Base-by-base conservation (phyloP, 92 coral and sea anemone genomes). In the Palythoa heliodiscus region DNA sequence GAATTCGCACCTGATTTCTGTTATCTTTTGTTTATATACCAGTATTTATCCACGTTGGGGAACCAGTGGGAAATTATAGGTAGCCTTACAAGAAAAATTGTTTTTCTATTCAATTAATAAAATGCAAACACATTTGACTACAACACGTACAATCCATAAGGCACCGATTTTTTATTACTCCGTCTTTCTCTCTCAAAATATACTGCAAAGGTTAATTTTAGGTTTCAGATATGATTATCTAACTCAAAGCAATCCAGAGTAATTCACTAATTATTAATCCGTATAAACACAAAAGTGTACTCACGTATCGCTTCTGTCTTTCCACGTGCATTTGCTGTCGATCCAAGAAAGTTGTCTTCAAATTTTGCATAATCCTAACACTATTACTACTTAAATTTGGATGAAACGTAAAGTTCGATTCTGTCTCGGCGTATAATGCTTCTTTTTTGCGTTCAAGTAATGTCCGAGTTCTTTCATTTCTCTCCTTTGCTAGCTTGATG, bases 301-400 rank as follows among this genome's bases (percentile, higher is more conserved):
- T 93, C 78, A 97, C 99, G 80, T 88, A 92, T 69, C 92, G 92
- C 48, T 88, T 92, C 63, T 97, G 99, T 75, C 87, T 95, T 54
- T 95, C 94, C 54, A 97, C 95, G 83, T 97, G 99, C 87, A 91
- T 75, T 70, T 93, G 95, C 75, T 97, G 99, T 22, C 99, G 95
- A 83, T 97, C 99, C 80, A 97, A 88, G 87, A 97, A 97, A 2
- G 95, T 91, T 15, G 98, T 94, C 89, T 97, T 97, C 58, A 97
- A 74, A 63, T 92, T 92, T 64, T 97, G 99, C 76, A 92, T 91
- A 50, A 97, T 95, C 82, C 92, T 94, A 19, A 89, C 98, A 53
- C 99, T 97, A 70, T 95, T 95, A 16, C 93, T 89, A 87, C 99
- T 97, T 70, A 97, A 88, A 91, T 93, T 94, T 12, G 99, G 99